Conservation (phyloP, 2,797 vertebrate species). For the Adrianichthys oophorus region DNA sequence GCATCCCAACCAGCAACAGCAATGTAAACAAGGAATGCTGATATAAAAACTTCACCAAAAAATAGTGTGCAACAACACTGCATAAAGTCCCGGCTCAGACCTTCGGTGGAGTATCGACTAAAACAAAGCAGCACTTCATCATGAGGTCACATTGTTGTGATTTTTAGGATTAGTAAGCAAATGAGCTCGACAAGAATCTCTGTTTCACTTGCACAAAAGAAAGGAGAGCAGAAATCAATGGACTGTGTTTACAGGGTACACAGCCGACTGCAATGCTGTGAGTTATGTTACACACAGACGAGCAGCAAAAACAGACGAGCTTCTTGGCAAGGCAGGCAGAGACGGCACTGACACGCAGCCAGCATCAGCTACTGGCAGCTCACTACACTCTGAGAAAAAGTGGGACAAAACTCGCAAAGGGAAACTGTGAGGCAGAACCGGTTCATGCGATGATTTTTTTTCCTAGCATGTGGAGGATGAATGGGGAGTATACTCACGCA, state of each 20-base stretch:
- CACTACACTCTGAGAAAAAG: conserved; percentile 29
- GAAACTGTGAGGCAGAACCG: conserved; percentile 8
- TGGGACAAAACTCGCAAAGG: conserved; percentile 24
- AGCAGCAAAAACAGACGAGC: conserved; percentile 64
- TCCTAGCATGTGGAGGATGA: not conserved
- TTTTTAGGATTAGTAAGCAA: conserved; percentile 61
- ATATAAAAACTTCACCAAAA: too few species aligned
- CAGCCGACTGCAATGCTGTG: conserved; percentile 66
- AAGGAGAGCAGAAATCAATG: conserved; percentile 75
- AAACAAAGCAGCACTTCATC: conserved; percentile 23
- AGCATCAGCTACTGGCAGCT: conserved; percentile 39
- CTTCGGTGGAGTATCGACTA: conserved; percentile 12
- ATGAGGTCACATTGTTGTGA: conserved; percentile 45
- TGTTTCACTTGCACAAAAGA: conserved; percentile 64
- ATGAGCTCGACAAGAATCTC: conserved; percentile 55
- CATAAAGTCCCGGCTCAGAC: not conserved
- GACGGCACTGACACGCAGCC: conserved; percentile 35
- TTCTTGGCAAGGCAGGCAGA: conserved; percentile 51
- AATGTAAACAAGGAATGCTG: conserved; percentile 1
- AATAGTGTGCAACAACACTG: not conserved
- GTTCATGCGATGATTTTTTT: not conserved
- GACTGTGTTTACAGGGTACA: conserved; percentile 72
- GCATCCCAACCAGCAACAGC: not conserved
- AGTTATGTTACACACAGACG: conserved; percentile 60
- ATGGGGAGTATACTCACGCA: conserved; percentile 86